Evolutionary conservation across 2,113 vertebrate species (phyloP).

Genomic region (Heterochromis multidens): DNA sequence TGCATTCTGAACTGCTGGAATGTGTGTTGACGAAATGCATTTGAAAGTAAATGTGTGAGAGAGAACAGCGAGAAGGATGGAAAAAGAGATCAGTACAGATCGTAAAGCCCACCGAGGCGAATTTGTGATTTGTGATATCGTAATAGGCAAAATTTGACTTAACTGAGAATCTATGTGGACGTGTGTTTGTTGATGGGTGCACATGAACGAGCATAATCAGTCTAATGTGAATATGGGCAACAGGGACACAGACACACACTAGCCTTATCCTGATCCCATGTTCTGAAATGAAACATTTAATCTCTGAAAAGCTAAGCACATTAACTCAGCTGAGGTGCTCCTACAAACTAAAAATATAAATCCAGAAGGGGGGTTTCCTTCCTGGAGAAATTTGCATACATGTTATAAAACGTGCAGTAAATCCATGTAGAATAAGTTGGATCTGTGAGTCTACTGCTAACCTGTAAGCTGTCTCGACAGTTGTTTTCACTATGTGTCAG

Average conservation of each 20-base stretch:
- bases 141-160: not conserved
- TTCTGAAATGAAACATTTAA: not conserved
- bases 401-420: not conserved
- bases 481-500: constrained; percentile 24
- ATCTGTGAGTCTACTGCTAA: not conserved
- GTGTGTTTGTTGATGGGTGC: not conserved
- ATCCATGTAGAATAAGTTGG: not conserved
- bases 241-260: not conserved
- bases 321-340: not conserved
- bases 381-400: not conserved
- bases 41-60: not conserved
- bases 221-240: not conserved
- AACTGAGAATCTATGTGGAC: not conserved
- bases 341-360: not conserved
- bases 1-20: constrained; percentile 25
- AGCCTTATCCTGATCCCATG: not conserved
- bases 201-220: not conserved
- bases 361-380: not conserved
- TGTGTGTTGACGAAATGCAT: constrained; percentile 10
- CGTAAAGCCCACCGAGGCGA: not conserved
- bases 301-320: not conserved
- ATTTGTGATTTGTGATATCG: not conserved
- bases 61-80: accelerated
- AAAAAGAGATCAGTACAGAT: not conserved
- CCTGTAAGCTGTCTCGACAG: not conserved